Percentiles rank a stretch among this genome's conserved stretches.
These are phyloP conservation scores for Sitta europaea DNA, from an alignment of 2,113 vertebrate genomes.

Conservation along the genomic window DNA sequence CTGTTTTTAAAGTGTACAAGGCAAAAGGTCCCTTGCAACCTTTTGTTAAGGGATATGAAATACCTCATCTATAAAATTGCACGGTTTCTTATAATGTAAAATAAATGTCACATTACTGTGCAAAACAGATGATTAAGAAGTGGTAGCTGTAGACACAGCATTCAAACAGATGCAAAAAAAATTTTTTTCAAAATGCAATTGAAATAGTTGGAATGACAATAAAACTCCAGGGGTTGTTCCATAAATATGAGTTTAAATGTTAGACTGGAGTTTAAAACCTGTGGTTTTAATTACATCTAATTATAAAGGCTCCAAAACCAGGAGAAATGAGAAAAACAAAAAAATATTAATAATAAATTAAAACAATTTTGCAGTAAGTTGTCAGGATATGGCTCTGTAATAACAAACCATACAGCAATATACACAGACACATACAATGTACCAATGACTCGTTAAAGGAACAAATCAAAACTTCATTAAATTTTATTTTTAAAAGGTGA, in stretches of 20 bases:
- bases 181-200: not conserved
- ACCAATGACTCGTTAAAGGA: slow-evolving; percentile 18
- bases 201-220: slow-evolving; percentile 44
- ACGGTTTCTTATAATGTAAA: not conserved
- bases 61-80: not conserved
- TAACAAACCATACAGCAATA: slow-evolving; percentile 28
- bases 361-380: slow-evolving; percentile 36
- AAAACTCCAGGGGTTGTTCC: slow-evolving; percentile 48
- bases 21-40: not conserved
- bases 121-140: slow-evolving; percentile 33
- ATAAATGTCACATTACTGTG: not conserved
- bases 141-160: not conserved
- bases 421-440: not conserved
- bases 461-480: slow-evolving; percentile 33
- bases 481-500: slow-evolving; percentile 50
- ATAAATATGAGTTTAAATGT: slow-evolving; percentile 46
- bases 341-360: slow-evolving; percentile 60
- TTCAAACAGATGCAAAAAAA: not conserved
- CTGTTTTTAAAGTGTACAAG: not conserved
- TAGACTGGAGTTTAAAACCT: slow-evolving; percentile 44
- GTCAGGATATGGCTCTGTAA: slow-evolving; percentile 14
- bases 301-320: slow-evolving; percentile 33
- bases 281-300: slow-evolving; percentile 59
- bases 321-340: slow-evolving; percentile 14
- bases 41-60: not conserved